Percentiles rank a stretch among this genome's conserved stretches.
phyloP scores from a whole-genome alignment of 2,888 invertebrate species.

The Tyria jacobaeae region DNA sequence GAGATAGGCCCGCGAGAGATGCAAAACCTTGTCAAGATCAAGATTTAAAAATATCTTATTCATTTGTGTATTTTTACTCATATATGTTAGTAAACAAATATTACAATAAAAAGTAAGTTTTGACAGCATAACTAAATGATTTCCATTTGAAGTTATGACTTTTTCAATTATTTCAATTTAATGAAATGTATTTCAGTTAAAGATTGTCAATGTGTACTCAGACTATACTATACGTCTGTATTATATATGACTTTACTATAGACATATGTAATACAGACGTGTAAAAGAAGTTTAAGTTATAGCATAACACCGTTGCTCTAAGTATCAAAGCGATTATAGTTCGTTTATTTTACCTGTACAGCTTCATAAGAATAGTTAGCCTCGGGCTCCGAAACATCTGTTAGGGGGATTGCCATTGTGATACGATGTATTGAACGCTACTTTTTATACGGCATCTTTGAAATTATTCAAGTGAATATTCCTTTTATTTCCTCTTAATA shows the following conservation, averaged over 20 bases:
- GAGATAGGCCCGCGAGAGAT: too few species aligned
- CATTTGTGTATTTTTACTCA: too few species aligned
- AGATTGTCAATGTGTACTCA: neutral
- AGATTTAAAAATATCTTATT: too few species aligned
- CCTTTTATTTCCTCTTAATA: constrained; percentile 35
- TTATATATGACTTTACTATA: too few species aligned
- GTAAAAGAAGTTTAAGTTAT: constrained; percentile 18
- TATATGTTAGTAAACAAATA: too few species aligned
- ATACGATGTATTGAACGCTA: constrained; percentile 60
- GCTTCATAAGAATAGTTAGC: constrained; percentile 64
- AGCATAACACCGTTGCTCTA: constrained; percentile 47
- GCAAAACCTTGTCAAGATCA: too few species aligned
- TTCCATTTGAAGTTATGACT: neutral
- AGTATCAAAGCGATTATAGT: constrained; percentile 49
- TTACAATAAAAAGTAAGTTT: too few species aligned
- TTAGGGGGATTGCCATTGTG: constrained; percentile 63
- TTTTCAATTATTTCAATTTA: neutral
- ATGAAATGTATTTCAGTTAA: neutral
- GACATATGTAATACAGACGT: too few species aligned
- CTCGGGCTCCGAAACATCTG: constrained; percentile 69
- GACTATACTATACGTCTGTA: too few species aligned
- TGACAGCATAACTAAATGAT: neutral
- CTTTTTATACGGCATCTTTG: constrained; percentile 60
- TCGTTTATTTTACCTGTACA: constrained; percentile 73
- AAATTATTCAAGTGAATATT: constrained; percentile 44